Conservation (phyloP, 2,888 invertebrate genomes). For the Drosophila anomalata region DNA sequence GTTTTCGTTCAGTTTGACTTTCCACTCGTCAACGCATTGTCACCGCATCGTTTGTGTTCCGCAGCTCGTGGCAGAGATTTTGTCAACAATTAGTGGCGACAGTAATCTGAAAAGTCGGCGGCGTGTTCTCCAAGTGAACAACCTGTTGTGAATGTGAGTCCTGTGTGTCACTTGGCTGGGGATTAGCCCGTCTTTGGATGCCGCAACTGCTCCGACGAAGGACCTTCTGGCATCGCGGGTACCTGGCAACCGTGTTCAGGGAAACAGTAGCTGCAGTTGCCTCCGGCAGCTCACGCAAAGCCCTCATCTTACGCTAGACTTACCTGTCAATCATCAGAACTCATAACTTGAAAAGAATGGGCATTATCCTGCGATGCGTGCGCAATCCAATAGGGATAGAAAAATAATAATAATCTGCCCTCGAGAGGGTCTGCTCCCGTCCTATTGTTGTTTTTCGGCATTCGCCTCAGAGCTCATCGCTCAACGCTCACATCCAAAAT, state of each 20-base stretch:
- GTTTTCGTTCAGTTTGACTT: slow-evolving; percentile 75
- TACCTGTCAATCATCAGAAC: slow-evolving; percentile 70
- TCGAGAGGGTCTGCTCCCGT: slow-evolving; percentile 27
- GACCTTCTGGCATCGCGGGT: slow-evolving; percentile 6
- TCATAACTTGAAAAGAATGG: slow-evolving; percentile 57
- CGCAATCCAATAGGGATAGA: slow-evolving; percentile 65
- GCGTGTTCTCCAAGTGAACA: slow-evolving; percentile 31
- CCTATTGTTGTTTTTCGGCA: slow-evolving; percentile 42
- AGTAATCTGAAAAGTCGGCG: slow-evolving; percentile 45
- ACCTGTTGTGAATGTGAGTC: slow-evolving; percentile 23
- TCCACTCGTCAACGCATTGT: slow-evolving; percentile 48
- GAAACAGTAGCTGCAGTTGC: slow-evolving; percentile 19
- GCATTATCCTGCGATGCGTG: slow-evolving; percentile 64
- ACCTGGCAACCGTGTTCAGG: slow-evolving; percentile 41
- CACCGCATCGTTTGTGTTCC: slow-evolving; percentile 34
- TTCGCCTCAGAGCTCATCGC: neutral
- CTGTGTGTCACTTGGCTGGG: slow-evolving; percentile 23
- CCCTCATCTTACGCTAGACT: slow-evolving; percentile 45
- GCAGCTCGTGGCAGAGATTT: slow-evolving; percentile 54
- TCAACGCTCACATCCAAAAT: slow-evolving; percentile 9
- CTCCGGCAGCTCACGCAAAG: slow-evolving; percentile 24
- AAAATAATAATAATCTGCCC: slow-evolving; percentile 51
- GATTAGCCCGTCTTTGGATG: neutral
- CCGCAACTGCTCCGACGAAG: neutral
- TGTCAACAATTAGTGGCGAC: slow-evolving; percentile 61